Percentiles rank a stretch among this genome's conserved stretches.
Conservation (phyloP, 2,888 invertebrate species). For the Yponomeuta plumbellus region DNA sequence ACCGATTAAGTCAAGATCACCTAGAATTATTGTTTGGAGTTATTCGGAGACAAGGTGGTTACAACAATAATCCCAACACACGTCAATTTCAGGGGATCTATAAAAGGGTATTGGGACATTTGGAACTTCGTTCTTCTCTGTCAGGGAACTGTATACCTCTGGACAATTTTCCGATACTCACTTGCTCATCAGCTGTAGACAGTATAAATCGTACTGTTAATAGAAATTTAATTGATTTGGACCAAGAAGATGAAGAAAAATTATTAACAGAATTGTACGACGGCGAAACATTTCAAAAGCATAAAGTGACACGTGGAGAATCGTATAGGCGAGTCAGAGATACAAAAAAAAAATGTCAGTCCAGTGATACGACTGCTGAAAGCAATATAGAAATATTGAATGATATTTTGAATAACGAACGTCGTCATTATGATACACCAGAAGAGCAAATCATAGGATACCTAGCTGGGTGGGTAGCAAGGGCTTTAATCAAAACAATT, state of each 20-base stretch:
- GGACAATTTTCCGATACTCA: conserved; percentile 13
- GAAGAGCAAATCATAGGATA: neutral
- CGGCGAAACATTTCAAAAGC: conserved; percentile 14
- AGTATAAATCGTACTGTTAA: conserved; percentile 13
- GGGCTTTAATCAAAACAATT: conserved; percentile 12
- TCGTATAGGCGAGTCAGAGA: conserved; percentile 11
- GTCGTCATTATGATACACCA: conserved; percentile 5
- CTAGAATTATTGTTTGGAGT: too few relatives aligned
- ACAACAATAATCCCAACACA: neutral
- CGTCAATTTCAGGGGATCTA: too few relatives aligned
- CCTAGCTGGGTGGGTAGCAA: conserved; percentile 11
- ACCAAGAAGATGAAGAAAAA: conserved; percentile 12
- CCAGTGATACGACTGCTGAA: conserved; percentile 12
- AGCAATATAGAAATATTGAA: conserved; percentile 11
- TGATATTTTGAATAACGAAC: conserved; percentile 11
- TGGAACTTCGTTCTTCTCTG: too few relatives aligned
- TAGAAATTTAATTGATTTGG: conserved; percentile 11
- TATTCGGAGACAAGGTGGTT: too few relatives aligned
- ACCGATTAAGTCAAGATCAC: too few relatives aligned
- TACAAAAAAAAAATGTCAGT: conserved; percentile 9
- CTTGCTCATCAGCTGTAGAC: conserved; percentile 14
- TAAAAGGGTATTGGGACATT: too few relatives aligned
- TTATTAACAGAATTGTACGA: conserved; percentile 12
- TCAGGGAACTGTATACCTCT: too few relatives aligned
- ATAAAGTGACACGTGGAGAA: conserved; percentile 14